phyloP scores from a whole-genome alignment of 2,797 vertebrate species.

The Anabacerthia variegaticeps region DNA sequence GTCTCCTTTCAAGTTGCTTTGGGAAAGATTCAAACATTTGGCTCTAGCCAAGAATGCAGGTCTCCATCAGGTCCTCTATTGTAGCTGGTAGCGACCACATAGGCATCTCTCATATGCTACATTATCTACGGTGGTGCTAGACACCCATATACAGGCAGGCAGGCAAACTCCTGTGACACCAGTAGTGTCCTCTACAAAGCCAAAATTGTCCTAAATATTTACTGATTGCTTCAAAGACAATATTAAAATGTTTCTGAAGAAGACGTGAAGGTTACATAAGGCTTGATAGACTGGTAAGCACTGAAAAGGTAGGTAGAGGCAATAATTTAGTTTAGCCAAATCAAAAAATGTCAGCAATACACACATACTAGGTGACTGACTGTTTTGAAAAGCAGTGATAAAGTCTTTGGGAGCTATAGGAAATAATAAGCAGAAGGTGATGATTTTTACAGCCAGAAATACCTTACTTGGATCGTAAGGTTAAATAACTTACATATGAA shows the following conservation, averaged over 20 bases:
- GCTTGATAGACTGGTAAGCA: neutral
- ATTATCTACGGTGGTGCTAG: neutral
- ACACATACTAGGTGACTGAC: fast-evolving
- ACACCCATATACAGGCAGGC: neutral
- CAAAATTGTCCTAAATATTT: neutral
- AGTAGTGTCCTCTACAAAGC: neutral
- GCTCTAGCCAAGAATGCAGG: neutral
- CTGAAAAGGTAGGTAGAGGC: neutral
- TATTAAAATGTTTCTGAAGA: neutral
- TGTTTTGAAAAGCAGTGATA: neutral
- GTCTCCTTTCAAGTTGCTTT: neutral
- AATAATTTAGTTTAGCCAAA: neutral
- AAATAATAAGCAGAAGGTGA: neutral
- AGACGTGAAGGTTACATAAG: neutral
- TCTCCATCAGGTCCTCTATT: neutral
- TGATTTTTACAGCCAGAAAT: neutral
- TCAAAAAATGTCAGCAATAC: neutral
- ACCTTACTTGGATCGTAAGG: neutral
- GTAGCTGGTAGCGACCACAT: neutral
- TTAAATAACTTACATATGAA: neutral
- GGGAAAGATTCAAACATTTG: neutral
- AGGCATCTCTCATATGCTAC: neutral
- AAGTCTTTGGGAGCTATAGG: neutral
- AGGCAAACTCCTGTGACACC: neutral
- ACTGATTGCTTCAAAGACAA: neutral